These are phyloP conservation scores for Sciurus niger DNA, from an alignment of 2,113 vertebrate genomes.

Conservation along the genomic window DNA sequence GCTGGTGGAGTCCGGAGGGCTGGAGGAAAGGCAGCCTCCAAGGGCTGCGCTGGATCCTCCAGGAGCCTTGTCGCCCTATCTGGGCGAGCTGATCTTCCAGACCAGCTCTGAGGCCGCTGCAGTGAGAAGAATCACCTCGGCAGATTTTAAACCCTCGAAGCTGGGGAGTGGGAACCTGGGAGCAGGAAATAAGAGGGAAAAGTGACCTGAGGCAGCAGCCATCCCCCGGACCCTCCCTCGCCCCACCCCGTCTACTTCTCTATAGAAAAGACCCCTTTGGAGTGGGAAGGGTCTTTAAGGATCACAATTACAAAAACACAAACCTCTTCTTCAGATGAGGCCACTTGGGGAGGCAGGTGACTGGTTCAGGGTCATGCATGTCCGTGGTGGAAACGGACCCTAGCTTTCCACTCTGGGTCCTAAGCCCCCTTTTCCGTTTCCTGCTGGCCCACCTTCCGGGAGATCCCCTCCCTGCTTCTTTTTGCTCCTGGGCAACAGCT, in stretches of 20 bases:
- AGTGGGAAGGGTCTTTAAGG: not conserved
- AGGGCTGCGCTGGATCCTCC: too few species aligned
- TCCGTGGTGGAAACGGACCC: rapidly evolving
- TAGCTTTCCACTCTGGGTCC: not conserved
- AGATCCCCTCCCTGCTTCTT: not conserved
- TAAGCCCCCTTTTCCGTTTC: rapidly evolving
- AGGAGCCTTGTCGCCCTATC: too few species aligned
- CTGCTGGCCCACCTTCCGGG: not conserved
- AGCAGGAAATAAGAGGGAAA: not conserved
- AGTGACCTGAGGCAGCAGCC: rapidly evolving
- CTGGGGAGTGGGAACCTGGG: too few species aligned
- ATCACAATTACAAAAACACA: not conserved
- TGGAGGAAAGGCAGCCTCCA: too few species aligned
- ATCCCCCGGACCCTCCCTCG: too few species aligned
- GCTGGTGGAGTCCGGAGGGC: rapidly evolving
- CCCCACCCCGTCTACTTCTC: not conserved
- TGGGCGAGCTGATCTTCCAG: not conserved
- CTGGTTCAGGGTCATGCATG: not conserved
- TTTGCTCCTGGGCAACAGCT: constrained; percentile 67
- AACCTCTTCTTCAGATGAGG: not conserved
- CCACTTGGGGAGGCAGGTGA: not conserved
- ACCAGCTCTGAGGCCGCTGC: not conserved
- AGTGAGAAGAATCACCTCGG: rapidly evolving
- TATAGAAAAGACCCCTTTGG: not conserved
- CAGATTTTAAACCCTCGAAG: not conserved